Base-by-base conservation (phyloP, 1,140 invertebrate species). In the Diachasmimorpha longicaudata region DNA sequence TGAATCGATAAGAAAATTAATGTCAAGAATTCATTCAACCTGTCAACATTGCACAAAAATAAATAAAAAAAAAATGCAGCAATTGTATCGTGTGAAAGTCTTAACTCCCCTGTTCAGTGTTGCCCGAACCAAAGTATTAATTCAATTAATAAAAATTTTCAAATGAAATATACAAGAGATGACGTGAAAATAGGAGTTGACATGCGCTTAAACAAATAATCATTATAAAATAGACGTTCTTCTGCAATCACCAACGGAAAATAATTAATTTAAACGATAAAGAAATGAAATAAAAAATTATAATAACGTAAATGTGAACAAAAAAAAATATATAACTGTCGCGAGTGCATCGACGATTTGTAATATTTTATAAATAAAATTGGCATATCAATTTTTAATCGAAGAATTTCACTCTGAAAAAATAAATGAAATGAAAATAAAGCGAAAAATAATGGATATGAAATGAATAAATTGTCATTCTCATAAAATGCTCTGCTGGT, bases 401-500 rank as follows among this genome's bases (percentile, higher is more conserved):
- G 75, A 67, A 63, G 67, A 63, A 77, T 68, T 77, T 74, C 76
- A 77, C 48, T 69, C 73, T 42, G 25, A 73, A 75, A 74, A 25
- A 75, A 21, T 19, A 11, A 58, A 63, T 36, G 48, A 73, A 37
- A 9, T 48, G n/a, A 31, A 72, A 13, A 75, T 66, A 44, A 80
- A 74, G 70, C 78, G 75, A 83, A 77, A 81, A 74, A 68, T 68
- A 25, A 68, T 42, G 14, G 36, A 31, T 25, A 68, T 68, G 31
- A 68, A 68, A 37, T 36, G 80, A 81, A 72, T 79, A 82, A 86
- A 83, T 83, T 86, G 81, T 87, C 84, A 83, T 86, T 83, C 81
- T 86, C 85, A 87, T 87, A 86, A 86, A 84, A 86, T 76, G 86
- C 86, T 86, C 86, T 87, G 86, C 86, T 87, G 86, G 86, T 86